Conservation (phyloP, 2,888 invertebrate species). For the Cheilosia vernalis region DNA sequence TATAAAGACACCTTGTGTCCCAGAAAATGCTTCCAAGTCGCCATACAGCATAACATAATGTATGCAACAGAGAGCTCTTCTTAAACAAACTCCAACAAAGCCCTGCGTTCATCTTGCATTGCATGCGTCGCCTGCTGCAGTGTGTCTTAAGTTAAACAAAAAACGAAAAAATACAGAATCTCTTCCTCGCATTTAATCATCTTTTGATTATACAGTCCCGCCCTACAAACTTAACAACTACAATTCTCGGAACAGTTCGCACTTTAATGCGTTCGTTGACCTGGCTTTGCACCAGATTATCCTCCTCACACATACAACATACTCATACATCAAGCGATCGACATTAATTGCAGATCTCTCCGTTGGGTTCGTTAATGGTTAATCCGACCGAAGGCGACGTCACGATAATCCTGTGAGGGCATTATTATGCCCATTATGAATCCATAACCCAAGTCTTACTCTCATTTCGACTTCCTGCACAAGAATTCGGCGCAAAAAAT, state of each 20-base stretch:
- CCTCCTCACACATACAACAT: constrained; percentile 36
- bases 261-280: constrained; percentile 69
- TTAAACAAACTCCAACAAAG: constrained; percentile 30
- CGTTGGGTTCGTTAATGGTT: constrained; percentile 40
- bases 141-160: constrained; percentile 4
- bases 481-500: constrained; percentile 28
- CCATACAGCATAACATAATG: neutral
- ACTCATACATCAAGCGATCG: constrained; percentile 62
- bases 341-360: constrained; percentile 72
- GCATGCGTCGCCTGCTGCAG: constrained; percentile 39
- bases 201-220: constrained; percentile 65
- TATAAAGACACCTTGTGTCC: neutral
- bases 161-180: neutral
- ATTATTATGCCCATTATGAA: constrained; percentile 50
- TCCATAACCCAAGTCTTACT: constrained; percentile 37
- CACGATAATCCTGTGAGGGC: constrained; percentile 61
- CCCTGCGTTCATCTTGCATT: constrained; percentile 40
- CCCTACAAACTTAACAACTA: constrained; percentile 22
- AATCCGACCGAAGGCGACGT: constrained; percentile 28
- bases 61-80: neutral
- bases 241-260: constrained; percentile 60
- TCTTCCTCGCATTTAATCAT: constrained; percentile 56
- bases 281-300: constrained; percentile 56
- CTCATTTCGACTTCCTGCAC: constrained; percentile 37
- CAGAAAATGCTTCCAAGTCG: constrained; percentile 19